These are phyloP conservation scores for Aproaerema taeniolella DNA, from an alignment of 2,888 invertebrate species.

Conservation along the genomic window DNA sequence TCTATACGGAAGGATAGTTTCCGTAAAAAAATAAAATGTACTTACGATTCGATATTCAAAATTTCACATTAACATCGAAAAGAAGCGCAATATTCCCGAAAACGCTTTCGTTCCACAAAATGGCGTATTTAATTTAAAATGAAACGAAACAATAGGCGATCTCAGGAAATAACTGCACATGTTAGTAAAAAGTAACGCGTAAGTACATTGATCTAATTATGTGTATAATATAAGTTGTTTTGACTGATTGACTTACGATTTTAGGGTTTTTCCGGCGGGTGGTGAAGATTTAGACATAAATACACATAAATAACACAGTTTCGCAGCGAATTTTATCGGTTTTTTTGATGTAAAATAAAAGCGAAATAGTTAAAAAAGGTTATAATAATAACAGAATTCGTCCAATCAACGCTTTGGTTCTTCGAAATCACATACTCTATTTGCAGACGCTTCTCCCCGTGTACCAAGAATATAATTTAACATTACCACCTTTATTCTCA, in stretches of 20 bases:
- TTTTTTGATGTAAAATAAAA: conserved; percentile 51
- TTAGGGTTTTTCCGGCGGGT: conserved; percentile 26
- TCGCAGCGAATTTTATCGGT: conserved; percentile 35
- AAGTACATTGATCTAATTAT: conserved; percentile 58
- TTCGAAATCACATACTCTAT: background rate
- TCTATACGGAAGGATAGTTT: background rate
- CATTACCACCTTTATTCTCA: background rate
- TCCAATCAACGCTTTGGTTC: conserved; percentile 28
- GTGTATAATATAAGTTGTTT: conserved; percentile 40
- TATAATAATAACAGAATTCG: conserved; percentile 61
- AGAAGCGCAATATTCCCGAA: conserved; percentile 20
- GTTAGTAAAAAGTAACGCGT: conserved; percentile 49
- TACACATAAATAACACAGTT: conserved; percentile 25
- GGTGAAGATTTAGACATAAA: conserved; percentile 28
- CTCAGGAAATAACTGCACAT: conserved; percentile 69
- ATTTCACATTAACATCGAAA: conserved; percentile 13
- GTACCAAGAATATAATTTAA: background rate
- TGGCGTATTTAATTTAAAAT: conserved; percentile 55
- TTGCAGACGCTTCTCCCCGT: background rate
- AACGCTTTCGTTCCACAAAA: conserved; percentile 41
- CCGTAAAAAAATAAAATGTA: conserved; percentile 21
- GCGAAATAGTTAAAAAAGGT: conserved; percentile 65
- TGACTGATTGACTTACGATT: conserved; percentile 62
- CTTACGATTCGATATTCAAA: conserved; percentile 25
- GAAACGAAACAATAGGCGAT: conserved; percentile 58